Evolutionary conservation across 2,797 vertebrate species (phyloP).

Genomic region (Trematomus bernacchii): DNA sequence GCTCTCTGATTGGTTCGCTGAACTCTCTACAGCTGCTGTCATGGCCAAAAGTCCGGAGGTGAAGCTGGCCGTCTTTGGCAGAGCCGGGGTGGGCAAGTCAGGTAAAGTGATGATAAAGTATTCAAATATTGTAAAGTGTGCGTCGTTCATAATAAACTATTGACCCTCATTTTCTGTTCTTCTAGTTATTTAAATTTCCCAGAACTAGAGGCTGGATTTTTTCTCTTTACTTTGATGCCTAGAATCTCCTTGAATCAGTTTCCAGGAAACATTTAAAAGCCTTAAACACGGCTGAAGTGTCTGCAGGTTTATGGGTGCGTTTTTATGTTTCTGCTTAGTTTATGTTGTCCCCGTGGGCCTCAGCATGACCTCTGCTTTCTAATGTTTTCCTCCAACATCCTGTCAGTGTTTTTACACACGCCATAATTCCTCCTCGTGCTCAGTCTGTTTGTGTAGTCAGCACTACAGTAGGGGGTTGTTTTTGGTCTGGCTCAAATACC

Average conservation of each 20-base stretch:
- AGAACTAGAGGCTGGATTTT: not conserved
- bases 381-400: slow-evolving; percentile 29
- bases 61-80: slow-evolving; percentile 95
- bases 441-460: slow-evolving; percentile 31
- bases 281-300: not conserved
- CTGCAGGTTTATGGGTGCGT: not conserved
- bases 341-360: not conserved
- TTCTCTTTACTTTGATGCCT: not conserved
- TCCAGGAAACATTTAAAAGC: not conserved
- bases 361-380: slow-evolving; percentile 19
- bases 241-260: not conserved
- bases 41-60: slow-evolving; percentile 98
- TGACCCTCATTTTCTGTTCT: not conserved
- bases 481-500: slow-evolving; percentile 44
- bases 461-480: slow-evolving; percentile 45
- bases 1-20: slow-evolving; percentile 65
- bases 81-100: slow-evolving; percentile 97
- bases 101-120: slow-evolving; percentile 78
- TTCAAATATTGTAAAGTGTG: not conserved
- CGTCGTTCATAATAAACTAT: not conserved
- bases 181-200: not conserved
- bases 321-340: slow-evolving; percentile 27
- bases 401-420: slow-evolving; percentile 9
- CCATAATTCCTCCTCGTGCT: slow-evolving; percentile 31
- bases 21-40: slow-evolving; percentile 56